Base-by-base conservation (phyloP, 2,888 invertebrate genomes). In the Notocelia uddmanniana region DNA sequence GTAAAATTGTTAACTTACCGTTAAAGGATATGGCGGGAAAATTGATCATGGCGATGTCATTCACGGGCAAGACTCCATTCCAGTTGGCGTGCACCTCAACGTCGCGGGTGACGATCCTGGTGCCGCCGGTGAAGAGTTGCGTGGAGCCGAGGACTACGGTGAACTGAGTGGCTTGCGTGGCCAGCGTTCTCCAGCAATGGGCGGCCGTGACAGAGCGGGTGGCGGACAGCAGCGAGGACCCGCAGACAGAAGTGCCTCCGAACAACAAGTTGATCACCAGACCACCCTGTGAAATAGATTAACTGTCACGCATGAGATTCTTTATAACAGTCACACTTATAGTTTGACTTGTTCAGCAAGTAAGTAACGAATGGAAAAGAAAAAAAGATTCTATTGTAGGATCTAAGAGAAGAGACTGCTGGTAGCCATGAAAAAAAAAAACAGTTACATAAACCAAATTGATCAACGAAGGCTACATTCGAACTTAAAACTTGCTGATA, bases 181-280 rank as follows among this genome's bases (percentile, higher is more conserved):
- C 1, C 13, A 60, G 23, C 8, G 59, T 54, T 18, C 19, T n/a
- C 54, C 73, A 71, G 62, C 70, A 74, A 19, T 67, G 66, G 0
- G 80, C 87, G 0, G 87, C 83, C 0, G 87, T 87, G 45, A 85
- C 75, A 18, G 79, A 70, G 3, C 81, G 81, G 3, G 76, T 83
- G 69, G 77, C 66, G 58, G 81, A 78, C 13, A 86, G 66, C 62
- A 94, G 83, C 0, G 91, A 87, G 0, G 83, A 81, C 0, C 85
- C 86, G 73, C 86, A 86, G 0, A 88, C 81, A 0, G 87, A 86
- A 0, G 79, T 80, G 13, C 71, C 73, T 0, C 82, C 83, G 1
- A 72, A 74, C 0, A 79, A 75, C 54, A 89, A 74, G 0, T 75
- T 59, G 18, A 90, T 81, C 6, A 86, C 69, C 3, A 88, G 73